phyloP scores from a whole-genome alignment of 1,140 invertebrate species.

The Megalopta genalis region DNA sequence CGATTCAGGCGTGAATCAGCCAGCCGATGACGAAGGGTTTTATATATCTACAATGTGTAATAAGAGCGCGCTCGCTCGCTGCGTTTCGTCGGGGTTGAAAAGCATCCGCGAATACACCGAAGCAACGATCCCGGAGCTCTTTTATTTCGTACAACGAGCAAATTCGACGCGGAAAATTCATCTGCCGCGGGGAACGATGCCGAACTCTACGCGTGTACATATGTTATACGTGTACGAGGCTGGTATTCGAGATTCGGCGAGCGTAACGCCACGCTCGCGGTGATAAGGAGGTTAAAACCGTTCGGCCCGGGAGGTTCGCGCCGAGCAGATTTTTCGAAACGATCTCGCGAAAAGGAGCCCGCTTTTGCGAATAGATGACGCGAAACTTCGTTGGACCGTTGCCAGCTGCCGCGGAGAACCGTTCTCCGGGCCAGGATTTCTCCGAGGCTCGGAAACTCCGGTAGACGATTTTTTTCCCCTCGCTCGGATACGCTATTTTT shows the following conservation, averaged over 20 bases:
- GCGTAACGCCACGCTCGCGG: too few relatives aligned
- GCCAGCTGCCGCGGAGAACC: conserved; percentile 53
- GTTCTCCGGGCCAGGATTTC: conserved; percentile 41
- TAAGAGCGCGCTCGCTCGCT: background rate
- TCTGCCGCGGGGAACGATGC: too few relatives aligned
- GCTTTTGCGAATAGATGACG: conserved; percentile 31
- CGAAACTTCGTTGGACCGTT: conserved; percentile 67
- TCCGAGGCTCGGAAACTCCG: conserved; percentile 16
- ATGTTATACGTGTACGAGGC: too few relatives aligned
- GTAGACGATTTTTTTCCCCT: background rate
- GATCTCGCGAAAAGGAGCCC: background rate
- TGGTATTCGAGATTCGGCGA: too few relatives aligned
- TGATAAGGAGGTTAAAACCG: too few relatives aligned
- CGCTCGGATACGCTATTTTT: background rate
- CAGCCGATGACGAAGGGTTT: conserved; percentile 22
- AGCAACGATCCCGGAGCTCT: background rate
- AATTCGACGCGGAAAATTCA: too few relatives aligned
- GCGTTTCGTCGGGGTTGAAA: background rate
- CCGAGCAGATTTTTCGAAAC: background rate
- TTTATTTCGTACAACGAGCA: too few relatives aligned
- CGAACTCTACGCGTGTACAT: too few relatives aligned
- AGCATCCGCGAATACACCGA: background rate
- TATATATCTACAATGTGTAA: conserved; percentile 22
- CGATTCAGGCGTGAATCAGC: conserved; percentile 40
- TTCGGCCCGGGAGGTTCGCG: background rate